Base-by-base conservation (phyloP, 2,113 vertebrate species). In the Tringa solitaria region DNA sequence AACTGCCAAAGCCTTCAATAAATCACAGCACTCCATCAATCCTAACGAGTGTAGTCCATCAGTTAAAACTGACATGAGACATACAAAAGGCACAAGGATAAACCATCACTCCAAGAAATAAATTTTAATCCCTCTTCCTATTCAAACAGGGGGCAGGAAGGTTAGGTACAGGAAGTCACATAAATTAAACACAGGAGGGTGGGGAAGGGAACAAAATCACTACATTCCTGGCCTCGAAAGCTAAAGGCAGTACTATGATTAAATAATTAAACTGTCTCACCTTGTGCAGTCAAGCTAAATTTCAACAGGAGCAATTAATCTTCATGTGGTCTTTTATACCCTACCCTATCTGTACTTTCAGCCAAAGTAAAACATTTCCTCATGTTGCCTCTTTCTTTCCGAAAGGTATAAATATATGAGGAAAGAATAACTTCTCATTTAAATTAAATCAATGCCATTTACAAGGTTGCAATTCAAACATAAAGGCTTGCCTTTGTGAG, bases 251-350 rank as follows among this genome's bases (percentile, higher is more conserved):
- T 68, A 50, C 61, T 73, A 35, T 93, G 91, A 96, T 97, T 94
- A 96, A 95, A 97, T 96, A 97, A 98, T 93, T 98, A 97, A 97
- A 97, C 95, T 84, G 94, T 95, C 96, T 98, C 97, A 97, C 91
- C 95, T 97, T 96, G 75, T 89, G 86, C 93, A 94, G 95, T 88
- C 96, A 97, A 95, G 90, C 92, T 94, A 78, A 95, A 96, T 97
- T 96, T 97, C 97, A 96, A 94, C 9, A 70, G 85, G 57, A 93
- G 83, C 81, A 96, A 98, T 96, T 97, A 94, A 97, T 97, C 96
- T 97, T 97, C 95, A 72, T 54, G 23, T 57, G 54, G 87, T 95
- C 86, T 97, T 97, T 96, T 93, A 95, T 78, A 91, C 77, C 83
- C 91, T 96, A 79, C 51, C 93, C 93, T 88, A 87, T 56, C 85